phyloP scores from a whole-genome alignment of 2,888 invertebrate genomes.

The Osmoderma eremita region DNA sequence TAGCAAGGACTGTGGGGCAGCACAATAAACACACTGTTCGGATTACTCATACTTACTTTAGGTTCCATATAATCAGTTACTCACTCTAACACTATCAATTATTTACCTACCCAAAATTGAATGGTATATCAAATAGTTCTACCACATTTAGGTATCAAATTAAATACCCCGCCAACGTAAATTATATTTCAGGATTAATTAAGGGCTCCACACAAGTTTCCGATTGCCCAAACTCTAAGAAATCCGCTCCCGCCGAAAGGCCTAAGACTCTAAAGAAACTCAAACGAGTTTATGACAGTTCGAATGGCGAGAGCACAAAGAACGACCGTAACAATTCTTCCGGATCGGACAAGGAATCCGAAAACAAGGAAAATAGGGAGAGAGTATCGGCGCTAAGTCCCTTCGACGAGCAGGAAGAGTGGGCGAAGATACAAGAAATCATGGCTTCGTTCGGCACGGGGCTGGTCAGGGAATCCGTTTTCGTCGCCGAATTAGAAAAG shows the following conservation, averaged over 20 bases:
- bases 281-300: constrained; percentile 76
- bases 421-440: constrained; percentile 96
- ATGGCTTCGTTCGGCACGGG: constrained; percentile 94
- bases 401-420: constrained; percentile 94
- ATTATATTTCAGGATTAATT: constrained; percentile 73
- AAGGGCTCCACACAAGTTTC: constrained; percentile 82
- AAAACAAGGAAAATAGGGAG: constrained; percentile 66
- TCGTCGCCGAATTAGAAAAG: constrained; percentile 81
- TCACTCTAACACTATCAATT: too few species aligned
- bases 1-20: too few species aligned
- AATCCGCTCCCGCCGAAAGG: constrained; percentile 73
- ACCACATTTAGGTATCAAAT: background rate
- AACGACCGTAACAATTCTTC: constrained; percentile 55
- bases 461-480: constrained; percentile 79
- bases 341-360: constrained; percentile 62
- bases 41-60: too few species aligned
- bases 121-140: too few species aligned
- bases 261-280: constrained; percentile 80
- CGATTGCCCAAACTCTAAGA: constrained; percentile 69
- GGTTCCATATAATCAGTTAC: too few species aligned
- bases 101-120: too few species aligned
- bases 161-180: background rate
- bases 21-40: too few species aligned
- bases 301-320: constrained; percentile 56
- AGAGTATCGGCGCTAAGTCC: constrained; percentile 79